Base-by-base conservation (phyloP, 2,113 vertebrate species). In the Plecturocebus donacophilus region DNA sequence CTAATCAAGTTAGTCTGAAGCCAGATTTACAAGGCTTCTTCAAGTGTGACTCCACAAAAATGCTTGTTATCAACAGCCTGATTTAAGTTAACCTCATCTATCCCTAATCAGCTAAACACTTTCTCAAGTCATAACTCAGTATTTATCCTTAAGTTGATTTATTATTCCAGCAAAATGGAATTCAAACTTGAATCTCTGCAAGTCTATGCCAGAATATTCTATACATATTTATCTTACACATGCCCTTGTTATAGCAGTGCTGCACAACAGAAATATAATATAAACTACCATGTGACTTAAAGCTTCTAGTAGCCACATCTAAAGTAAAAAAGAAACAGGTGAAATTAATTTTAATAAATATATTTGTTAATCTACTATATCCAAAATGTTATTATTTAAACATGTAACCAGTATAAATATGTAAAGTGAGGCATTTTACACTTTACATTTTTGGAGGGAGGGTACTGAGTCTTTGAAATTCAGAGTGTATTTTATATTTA, bases 341-440 rank as follows among this genome's bases (percentile, higher is more conserved):
- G n/a, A 82, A 42, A 86, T 82, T 82, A 77, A 70, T 94, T 56
- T 87, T 77, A 38, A 49, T 84, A 89, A 89, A 64, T 89, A n/a
- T 54, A 64, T 80, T 87, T 85, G 16, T 70, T 91, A 89, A 87
- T n/a, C 2, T 14, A n/a, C 0, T 77, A 23, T 77, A 83, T 54
- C 40, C 32, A 35, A 80, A 88, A 91, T 91, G n/a, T 93, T 91
- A 79, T 64, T 4, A 30, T 77, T 89, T 77, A 8, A 81, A 80
- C 49, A 92, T 58, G 10, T 92, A 75, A 71, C 32, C 35, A 88
- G 54, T 79, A 81, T 87, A 87, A 97, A 94, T 85, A 52, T 40
- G 81, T 19, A 21, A 68, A 52, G 64, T 58, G 42, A n/a, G 20
- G n/a, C 56, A 40, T 56, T 95, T 82, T 79, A n/a, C 66, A 77